These are phyloP conservation scores for Rhagonycha lutea DNA, from an alignment of 2,888 invertebrate species.

Conservation along the genomic window DNA sequence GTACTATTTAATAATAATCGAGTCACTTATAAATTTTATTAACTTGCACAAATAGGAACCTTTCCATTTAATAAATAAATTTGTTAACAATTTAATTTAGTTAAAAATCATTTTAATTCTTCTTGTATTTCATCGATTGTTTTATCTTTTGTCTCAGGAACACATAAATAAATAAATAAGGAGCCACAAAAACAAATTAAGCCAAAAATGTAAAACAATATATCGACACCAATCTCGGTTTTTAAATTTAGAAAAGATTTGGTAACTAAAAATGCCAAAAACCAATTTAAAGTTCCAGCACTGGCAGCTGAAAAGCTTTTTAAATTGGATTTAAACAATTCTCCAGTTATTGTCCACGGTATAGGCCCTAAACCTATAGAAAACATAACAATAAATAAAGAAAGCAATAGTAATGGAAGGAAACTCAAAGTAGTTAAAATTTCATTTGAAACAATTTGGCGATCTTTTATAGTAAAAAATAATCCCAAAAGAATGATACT, in stretches of 20 bases:
- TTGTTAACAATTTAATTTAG: background rate
- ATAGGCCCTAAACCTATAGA: conserved; percentile 86
- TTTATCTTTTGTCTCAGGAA: conserved; percentile 73
- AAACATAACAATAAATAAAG: conserved; percentile 79
- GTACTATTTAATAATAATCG: too few species aligned
- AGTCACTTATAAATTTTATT: too few species aligned
- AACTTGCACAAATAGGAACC: too few species aligned
- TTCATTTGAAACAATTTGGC: conserved; percentile 46
- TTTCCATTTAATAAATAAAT: background rate
- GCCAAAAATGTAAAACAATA: conserved; percentile 77
- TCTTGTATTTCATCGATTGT: conserved; percentile 70
- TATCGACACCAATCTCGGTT: conserved; percentile 61
- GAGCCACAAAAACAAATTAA: conserved; percentile 67
- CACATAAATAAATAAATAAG: conserved; percentile 68
- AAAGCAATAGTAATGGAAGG: conserved; percentile 75
- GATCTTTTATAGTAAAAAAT: conserved; percentile 64
- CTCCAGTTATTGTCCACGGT: conserved; percentile 85
- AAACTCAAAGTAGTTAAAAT: conserved; percentile 65
- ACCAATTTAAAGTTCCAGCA: conserved; percentile 82
- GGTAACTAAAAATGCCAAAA: conserved; percentile 79
- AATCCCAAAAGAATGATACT: conserved; percentile 72
- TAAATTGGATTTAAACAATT: conserved; percentile 79
- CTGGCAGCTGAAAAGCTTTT: conserved; percentile 78
- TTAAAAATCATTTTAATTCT: conserved; percentile 48
- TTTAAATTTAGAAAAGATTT: conserved; percentile 69